These are phyloP conservation scores for Drosophila pseudotakahashii DNA, from an alignment of 2,888 invertebrate species.

Conservation along the genomic window DNA sequence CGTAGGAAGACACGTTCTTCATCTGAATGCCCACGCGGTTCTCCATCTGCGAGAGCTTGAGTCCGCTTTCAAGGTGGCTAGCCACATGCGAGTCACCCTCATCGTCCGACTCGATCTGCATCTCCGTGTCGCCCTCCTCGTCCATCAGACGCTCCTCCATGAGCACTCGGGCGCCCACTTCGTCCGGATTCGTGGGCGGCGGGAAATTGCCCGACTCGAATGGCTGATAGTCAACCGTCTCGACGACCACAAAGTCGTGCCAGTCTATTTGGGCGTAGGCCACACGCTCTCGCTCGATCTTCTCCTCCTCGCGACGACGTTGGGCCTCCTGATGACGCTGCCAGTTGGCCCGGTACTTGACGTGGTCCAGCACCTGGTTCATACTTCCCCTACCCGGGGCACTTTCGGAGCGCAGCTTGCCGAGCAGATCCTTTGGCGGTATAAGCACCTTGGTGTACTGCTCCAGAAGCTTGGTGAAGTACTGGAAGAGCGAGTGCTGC, in stretches of 20 bases:
- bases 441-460: slow-evolving; percentile 99
- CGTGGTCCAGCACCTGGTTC: slow-evolving; percentile 91
- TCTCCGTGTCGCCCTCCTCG: slow-evolving; percentile 92
- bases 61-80: slow-evolving; percentile 63
- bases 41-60: slow-evolving; percentile 89
- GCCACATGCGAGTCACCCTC: slow-evolving; percentile 85
- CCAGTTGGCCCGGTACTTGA: slow-evolving; percentile 98
- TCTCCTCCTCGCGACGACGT: slow-evolving; percentile 96
- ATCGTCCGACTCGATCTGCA: slow-evolving; percentile 95
- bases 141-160: slow-evolving; percentile 93
- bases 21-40: slow-evolving; percentile 85
- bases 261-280: slow-evolving; percentile 99
- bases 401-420: slow-evolving; percentile 91
- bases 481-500: slow-evolving; percentile 98
- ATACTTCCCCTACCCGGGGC: slow-evolving; percentile 85
- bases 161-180: slow-evolving; percentile 97
- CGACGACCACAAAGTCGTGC: slow-evolving; percentile 99
- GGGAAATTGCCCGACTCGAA: slow-evolving; percentile 98
- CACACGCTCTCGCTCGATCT: slow-evolving; percentile 96
- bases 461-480: slow-evolving; percentile 98
- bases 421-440: slow-evolving; percentile 95
- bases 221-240: slow-evolving; percentile 99
- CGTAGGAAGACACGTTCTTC: slow-evolving; percentile 84
- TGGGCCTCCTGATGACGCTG: slow-evolving; percentile 97
- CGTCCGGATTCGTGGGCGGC: slow-evolving; percentile 98